Evolutionary conservation across 2,113 vertebrate species (phyloP).

Genomic region (Chionis minor): DNA sequence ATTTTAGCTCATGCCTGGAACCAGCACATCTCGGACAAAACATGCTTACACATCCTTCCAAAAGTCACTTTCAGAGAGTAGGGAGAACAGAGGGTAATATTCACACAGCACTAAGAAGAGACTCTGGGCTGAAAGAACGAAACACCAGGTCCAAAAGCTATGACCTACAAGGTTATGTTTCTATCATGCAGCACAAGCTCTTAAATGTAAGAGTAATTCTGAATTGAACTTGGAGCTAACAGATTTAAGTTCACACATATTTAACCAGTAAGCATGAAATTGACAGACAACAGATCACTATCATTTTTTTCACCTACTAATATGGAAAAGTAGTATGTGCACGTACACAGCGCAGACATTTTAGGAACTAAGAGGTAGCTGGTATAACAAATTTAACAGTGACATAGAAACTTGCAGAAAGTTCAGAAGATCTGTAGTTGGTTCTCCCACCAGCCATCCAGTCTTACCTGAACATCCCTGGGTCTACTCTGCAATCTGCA

Average conservation of each 20-base stretch:
- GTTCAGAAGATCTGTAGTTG: neutral
- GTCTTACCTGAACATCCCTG: conserved; percentile 13
- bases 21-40: neutral
- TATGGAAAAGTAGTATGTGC: neutral
- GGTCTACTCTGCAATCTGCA: neutral
- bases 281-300: neutral
- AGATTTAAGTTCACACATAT: neutral
- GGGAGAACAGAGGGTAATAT: neutral
- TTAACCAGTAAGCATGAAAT: neutral
- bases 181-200: neutral
- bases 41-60: neutral
- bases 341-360: neutral
- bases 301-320: neutral
- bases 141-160: neutral
- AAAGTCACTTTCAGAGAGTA: neutral
- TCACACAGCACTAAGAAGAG: neutral
- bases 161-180: neutral
- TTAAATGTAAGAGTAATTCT: neutral
- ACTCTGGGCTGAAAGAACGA: neutral
- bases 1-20: neutral
- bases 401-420: neutral
- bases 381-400: neutral
- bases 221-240: neutral
- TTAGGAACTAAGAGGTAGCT: neutral
- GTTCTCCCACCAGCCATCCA: neutral